phyloP scores from a whole-genome alignment of 2,888 invertebrate species.

The Drosophila rubida region DNA sequence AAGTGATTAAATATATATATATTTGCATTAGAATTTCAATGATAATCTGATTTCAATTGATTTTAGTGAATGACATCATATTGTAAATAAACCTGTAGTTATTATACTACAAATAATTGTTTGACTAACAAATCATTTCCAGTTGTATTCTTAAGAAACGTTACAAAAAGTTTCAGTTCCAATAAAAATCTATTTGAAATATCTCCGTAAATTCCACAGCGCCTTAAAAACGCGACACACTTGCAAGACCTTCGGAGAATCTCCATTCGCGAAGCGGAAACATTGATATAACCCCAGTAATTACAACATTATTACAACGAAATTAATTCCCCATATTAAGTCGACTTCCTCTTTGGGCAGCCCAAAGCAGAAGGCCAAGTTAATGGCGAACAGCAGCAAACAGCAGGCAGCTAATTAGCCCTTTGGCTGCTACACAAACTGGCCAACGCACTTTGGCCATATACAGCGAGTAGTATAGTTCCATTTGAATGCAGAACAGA shows the following conservation, averaged over 20 bases:
- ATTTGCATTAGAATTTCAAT: background rate
- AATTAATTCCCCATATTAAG: conserved; percentile 29
- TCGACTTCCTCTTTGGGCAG: conserved; percentile 30
- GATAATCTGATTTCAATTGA: background rate
- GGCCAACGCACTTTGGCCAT: conserved; percentile 11
- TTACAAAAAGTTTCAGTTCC: background rate
- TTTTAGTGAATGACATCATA: background rate
- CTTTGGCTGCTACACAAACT: conserved; percentile 1
- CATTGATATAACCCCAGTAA: conserved; percentile 25
- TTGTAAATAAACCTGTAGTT: background rate
- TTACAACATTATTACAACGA: conserved; percentile 43
- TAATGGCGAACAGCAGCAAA: conserved; percentile 33
- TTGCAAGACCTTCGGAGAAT: conserved; percentile 10
- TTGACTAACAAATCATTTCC: background rate
- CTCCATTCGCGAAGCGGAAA: conserved; percentile 39
- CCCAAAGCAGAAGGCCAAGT: conserved; percentile 7
- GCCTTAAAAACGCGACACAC: background rate
- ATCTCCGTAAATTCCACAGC: background rate
- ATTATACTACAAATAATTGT: background rate
- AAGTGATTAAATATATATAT: too few relatives aligned
- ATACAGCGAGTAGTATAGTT: conserved; percentile 9
- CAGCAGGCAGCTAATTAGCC: conserved; percentile 29
- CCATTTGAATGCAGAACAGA: conserved; percentile 16
- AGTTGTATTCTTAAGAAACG: background rate
- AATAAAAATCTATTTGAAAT: too few relatives aligned